Base-by-base conservation (phyloP, 2,113 vertebrate species). In the Nycticebus coucang region DNA sequence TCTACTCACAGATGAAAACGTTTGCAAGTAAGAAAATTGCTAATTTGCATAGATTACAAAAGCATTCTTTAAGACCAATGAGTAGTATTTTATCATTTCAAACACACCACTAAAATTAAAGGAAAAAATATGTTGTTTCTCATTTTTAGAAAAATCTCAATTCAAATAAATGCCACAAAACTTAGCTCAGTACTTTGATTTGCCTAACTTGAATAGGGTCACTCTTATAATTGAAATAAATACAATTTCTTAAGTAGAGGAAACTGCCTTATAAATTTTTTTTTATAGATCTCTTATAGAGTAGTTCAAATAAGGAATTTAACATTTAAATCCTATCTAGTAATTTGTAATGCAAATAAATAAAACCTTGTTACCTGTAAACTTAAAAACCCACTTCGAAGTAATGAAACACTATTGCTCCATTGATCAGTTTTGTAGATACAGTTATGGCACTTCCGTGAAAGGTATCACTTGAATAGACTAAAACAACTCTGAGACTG, bases 331-430 rank as follows among this genome's bases (percentile, higher is more conserved):
- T 86, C 3, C 1, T n/a, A 82, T n/a, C 35, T 53, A 69, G 60
- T 91, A 37, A 86, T 82, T 95, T 96, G 2, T 92, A 83, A 62
- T 45, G 21, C n/a, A 95, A 87, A 89, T 79, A 92, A 87, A 72
- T 88, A 95, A 92, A 96, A 41, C 12, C 21, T 72, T 71, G 41
- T 72, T 77, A 1, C 45, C 90, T 87, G 91, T 66, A 72, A 94
- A 59, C 18, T 50, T 90, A 74, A 85, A 78, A 75, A 71, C 18
- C 7, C 75, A 7, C 62, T 87, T 87, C 87, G 80, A 95, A 95
- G 79, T 15, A 97, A 66, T 78, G 35, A 91, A 24, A 74, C 3
- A 41, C 8, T 14, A 6, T 2, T 86, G 1, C 35, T 80, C 35
- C 3, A n/a, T 89, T 90, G 89, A 59, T 14, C 22, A 55, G 0